Evolutionary conservation across 2,888 invertebrate species (phyloP).

Genomic region (Cylloceria caligata): DNA sequence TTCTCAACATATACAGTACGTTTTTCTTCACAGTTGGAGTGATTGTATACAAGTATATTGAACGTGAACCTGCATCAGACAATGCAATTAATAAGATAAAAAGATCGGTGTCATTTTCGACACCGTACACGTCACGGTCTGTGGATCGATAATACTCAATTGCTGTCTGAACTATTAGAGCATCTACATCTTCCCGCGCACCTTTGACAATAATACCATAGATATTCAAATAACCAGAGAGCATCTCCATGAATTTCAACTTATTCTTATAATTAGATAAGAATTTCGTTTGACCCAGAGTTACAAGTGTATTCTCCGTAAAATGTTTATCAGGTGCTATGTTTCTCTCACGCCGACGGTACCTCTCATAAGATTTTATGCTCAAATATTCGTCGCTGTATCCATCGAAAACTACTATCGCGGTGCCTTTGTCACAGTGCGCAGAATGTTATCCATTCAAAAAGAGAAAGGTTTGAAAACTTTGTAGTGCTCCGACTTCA

Average conservation of each 20-base stretch:
- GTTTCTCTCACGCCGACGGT: constrained; percentile 58
- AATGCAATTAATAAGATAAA: constrained; percentile 53
- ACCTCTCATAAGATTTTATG: constrained; percentile 68
- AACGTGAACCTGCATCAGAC: constrained; percentile 4
- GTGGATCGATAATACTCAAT: constrained; percentile 26
- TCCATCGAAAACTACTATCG: constrained; percentile 69
- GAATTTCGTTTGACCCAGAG: constrained; percentile 67
- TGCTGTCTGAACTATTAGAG: constrained; percentile 63
- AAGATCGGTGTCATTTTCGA: constrained; percentile 63
- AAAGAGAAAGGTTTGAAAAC: constrained; percentile 21
- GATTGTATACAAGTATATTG: constrained; percentile 10
- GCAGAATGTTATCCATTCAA: not conserved
- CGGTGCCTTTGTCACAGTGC: constrained; percentile 33
- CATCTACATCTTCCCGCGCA: constrained; percentile 68
- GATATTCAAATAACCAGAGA: constrained; percentile 54
- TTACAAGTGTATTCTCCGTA: constrained; percentile 54
- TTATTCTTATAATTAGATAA: constrained; percentile 68
- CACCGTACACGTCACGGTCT: constrained; percentile 11
- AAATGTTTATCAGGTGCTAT: constrained; percentile 66
- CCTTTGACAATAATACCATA: constrained; percentile 51
- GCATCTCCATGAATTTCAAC: constrained; percentile 61
- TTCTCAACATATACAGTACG: no score
- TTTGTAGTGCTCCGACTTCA: constrained; percentile 64
- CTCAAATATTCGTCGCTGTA: constrained; percentile 62
- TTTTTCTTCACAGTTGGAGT: no score